These are phyloP conservation scores for Astropecten irregularis DNA, from an alignment of 53 echinoderm and acorn worm species.

Conservation along the genomic window DNA sequence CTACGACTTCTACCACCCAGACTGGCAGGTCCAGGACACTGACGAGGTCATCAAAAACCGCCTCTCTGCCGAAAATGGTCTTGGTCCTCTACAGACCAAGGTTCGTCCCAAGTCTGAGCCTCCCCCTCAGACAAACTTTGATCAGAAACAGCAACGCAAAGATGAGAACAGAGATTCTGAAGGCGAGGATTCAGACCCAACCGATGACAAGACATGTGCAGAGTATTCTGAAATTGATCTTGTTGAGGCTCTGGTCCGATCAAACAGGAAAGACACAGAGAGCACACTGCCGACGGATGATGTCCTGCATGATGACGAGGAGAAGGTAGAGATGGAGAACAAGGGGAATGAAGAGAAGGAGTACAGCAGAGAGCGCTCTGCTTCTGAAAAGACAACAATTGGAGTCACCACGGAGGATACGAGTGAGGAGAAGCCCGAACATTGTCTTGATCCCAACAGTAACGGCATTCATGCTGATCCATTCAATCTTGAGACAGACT, in stretches of 20 bases:
- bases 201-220: conserved; percentile 33
- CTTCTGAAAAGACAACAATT: conserved; percentile 11
- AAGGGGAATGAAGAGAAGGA: conserved; percentile 47
- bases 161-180: conserved; percentile 3
- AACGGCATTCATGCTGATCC: neutral
- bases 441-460: conserved; percentile 6
- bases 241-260: conserved; percentile 82
- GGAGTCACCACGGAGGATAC: neutral
- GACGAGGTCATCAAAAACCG: conserved; percentile 15
- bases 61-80: neutral
- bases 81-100: neutral
- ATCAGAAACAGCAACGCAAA: no score
- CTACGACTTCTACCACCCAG: conserved; percentile 46
- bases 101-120: conserved; percentile 28
- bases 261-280: conserved; percentile 63
- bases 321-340: conserved; percentile 40
- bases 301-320: neutral
- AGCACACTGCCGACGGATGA: no score
- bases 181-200: conserved; percentile 2
- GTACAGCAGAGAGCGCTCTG: neutral
- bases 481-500: conserved; percentile 13
- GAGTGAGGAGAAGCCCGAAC: neutral
- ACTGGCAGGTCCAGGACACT: conserved; percentile 57
- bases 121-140: neutral
- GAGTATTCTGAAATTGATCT: conserved; percentile 92